Evolutionary conservation across 2,797 vertebrate genomes (phyloP).

Genomic region (Chromobotia macracanthus): DNA sequence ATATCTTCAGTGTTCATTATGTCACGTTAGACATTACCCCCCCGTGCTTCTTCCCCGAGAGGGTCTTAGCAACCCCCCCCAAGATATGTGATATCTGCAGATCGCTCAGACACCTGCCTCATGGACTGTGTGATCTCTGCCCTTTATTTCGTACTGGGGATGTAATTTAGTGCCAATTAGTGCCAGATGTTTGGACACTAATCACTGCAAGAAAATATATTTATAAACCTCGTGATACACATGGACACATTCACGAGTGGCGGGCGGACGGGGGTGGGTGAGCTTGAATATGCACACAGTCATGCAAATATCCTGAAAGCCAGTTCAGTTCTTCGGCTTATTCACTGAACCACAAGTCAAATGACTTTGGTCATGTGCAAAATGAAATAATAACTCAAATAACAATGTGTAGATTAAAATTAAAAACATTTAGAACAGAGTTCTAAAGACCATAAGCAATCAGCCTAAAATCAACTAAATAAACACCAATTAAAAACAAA

Average conservation of each 20-base stretch:
- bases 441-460: neutral
- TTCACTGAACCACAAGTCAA: neutral
- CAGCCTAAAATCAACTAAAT: neutral
- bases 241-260: neutral
- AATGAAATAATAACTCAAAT: neutral
- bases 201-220: conserved; percentile 43
- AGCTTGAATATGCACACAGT: neutral
- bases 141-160: conserved; percentile 55
- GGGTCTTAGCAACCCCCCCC: conserved; percentile 52
- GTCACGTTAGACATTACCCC: conserved; percentile 69
- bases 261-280: neutral
- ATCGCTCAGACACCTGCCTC: conserved; percentile 49
- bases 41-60: conserved; percentile 50
- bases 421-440: no score
- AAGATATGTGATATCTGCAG: conserved; percentile 56
- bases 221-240: conserved; percentile 32
- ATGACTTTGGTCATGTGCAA: neutral
- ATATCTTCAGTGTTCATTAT: conserved; percentile 69
- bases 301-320: neutral
- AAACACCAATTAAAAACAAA: no score
- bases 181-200: conserved; percentile 60
- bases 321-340: neutral
- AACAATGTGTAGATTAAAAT: no score
- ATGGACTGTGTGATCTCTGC: conserved; percentile 46
- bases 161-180: conserved; percentile 58